phyloP scores from a whole-genome alignment of 2,797 vertebrate genomes.

The Acropternis orthonyx region DNA sequence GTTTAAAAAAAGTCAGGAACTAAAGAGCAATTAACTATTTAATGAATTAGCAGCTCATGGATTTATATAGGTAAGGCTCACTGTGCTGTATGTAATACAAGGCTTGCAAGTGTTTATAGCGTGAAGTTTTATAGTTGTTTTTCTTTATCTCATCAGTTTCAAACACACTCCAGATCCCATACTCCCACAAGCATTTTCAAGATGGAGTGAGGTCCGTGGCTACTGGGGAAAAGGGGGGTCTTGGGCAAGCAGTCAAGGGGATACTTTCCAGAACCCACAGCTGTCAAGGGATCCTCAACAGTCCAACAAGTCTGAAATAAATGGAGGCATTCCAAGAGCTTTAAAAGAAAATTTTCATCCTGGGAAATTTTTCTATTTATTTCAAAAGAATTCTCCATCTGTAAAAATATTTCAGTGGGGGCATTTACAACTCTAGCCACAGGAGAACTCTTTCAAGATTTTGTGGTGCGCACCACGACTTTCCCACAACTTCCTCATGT shows the following conservation, averaged over 20 bases:
- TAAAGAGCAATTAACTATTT: constrained; percentile 34
- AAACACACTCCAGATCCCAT: constrained; percentile 44
- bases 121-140: constrained; percentile 62
- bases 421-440: constrained; percentile 55
- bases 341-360: constrained; percentile 67
- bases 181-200: constrained; percentile 62
- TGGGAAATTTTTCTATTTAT: constrained; percentile 71
- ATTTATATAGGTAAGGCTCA: not conserved
- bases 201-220: constrained; percentile 63
- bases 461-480: not conserved
- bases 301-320: constrained; percentile 64
- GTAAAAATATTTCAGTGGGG: constrained; percentile 69
- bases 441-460: constrained; percentile 60
- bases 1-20: not conserved
- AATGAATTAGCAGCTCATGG: constrained; percentile 52
- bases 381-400: constrained; percentile 73
- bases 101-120: constrained; percentile 54
- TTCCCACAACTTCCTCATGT: constrained; percentile 43
- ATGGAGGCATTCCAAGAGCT: constrained; percentile 65
- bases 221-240: constrained; percentile 56
- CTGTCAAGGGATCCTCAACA: constrained; percentile 68
- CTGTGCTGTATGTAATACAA: not conserved
- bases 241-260: constrained; percentile 57
- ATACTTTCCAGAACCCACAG: constrained; percentile 67
- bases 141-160: constrained; percentile 69